Evolutionary conservation across 2,797 vertebrate genomes (phyloP).

Genomic region (Ciconia nigra): DNA sequence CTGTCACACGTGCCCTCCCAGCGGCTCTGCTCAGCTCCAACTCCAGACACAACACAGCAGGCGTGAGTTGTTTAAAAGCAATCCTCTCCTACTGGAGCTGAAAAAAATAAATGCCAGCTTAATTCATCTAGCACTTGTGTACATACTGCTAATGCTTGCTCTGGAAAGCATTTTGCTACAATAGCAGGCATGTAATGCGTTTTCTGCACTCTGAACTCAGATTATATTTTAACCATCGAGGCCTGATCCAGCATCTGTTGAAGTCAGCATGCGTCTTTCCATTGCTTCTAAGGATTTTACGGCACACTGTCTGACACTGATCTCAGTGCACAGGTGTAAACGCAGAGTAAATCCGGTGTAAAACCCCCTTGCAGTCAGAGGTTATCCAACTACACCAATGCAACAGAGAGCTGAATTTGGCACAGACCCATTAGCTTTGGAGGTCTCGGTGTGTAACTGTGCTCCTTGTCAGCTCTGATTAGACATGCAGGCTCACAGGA

Average conservation of each 20-base stretch:
- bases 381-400: neutral
- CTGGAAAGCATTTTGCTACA: conserved; percentile 25
- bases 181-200: conserved; percentile 30
- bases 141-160: conserved; percentile 22
- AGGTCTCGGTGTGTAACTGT: neutral
- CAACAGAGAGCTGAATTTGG: neutral
- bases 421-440: neutral
- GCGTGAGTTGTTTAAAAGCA: neutral
- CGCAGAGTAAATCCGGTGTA: neutral
- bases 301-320: neutral
- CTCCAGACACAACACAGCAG: conserved; percentile 11
- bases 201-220: conserved; percentile 44
- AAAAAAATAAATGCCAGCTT: conserved; percentile 37
- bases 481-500: neutral
- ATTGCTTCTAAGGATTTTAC: neutral
- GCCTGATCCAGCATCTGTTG: neutral
- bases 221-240: conserved; percentile 30
- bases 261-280: neutral
- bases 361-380: neutral
- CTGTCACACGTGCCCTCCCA: neutral
- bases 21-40: neutral
- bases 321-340: neutral
- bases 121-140: conserved; percentile 35
- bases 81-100: conserved; percentile 10
- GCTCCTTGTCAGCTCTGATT: conserved; percentile 39